A percentile compares a stretch with the other conserved stretches of the same genome.
phyloP scores from a whole-genome alignment of 2,888 invertebrate genomes.

The Conus canariensis region DNA sequence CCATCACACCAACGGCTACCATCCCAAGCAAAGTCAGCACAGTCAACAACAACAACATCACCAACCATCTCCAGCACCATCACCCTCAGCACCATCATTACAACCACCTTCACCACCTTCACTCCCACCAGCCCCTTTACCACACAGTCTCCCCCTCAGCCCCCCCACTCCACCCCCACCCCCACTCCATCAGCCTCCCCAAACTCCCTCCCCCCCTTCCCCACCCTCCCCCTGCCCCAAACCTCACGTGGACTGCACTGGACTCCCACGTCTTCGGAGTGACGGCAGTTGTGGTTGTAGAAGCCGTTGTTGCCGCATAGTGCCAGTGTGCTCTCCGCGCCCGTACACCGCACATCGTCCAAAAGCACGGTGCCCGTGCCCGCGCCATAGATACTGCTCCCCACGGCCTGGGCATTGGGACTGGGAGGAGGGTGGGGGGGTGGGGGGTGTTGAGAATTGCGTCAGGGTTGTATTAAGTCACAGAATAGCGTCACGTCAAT shows the following conservation, averaged over 20 bases:
- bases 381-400: conserved; percentile 12
- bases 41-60: neutral
- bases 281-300: conserved; percentile 60
- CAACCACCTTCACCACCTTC: neutral
- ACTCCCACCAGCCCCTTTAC: no score
- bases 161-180: no score
- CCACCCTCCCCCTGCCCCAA: neutral
- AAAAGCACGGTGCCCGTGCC: conserved; percentile 47
- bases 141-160: no score
- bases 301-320: conserved; percentile 64
- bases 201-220: neutral
- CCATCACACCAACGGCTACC: neutral
- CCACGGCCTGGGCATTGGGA: neutral
- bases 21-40: neutral
- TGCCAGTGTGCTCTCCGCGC: conserved; percentile 61
- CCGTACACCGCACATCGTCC: conserved; percentile 64
- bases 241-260: conserved; percentile 52
- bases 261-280: conserved; percentile 61
- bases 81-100: neutral
- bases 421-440: neutral
- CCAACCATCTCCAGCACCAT: neutral
- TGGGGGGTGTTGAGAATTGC: no score
- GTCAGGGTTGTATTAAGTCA: neutral
- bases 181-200: neutral
- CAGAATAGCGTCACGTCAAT: no score